phyloP scores from a whole-genome alignment of 2,797 vertebrate genomes.

The Sebastes wilsoni region DNA sequence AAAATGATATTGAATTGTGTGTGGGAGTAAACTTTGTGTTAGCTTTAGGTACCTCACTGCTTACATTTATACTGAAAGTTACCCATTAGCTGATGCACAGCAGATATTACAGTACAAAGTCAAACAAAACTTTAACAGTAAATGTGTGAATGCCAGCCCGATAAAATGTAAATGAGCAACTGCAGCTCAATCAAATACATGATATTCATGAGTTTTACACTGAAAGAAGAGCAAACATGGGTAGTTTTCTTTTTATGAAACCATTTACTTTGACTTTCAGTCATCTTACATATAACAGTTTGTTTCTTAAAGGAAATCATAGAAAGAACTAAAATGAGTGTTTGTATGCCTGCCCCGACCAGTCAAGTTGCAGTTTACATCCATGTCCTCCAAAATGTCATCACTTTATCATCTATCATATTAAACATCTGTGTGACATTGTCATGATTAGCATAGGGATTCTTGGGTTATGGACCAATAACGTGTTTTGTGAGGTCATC shows the following conservation, averaged over 20 bases:
- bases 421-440: too few species aligned
- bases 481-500: too few species aligned
- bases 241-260: neutral
- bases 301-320: neutral
- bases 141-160: neutral
- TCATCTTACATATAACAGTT: neutral
- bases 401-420: too few species aligned
- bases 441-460: too few species aligned
- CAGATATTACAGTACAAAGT: neutral
- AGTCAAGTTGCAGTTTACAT: too few species aligned
- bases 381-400: too few species aligned
- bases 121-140: neutral
- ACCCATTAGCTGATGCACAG: neutral
- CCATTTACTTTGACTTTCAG: neutral
- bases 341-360: too few species aligned
- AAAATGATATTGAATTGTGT: conserved; percentile 72
- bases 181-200: neutral
- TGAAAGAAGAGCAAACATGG: too few species aligned
- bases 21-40: conserved; percentile 26
- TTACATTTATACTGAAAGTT: neutral
- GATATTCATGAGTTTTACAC: neutral
- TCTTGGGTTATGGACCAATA: too few species aligned
- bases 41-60: neutral
- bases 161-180: neutral
- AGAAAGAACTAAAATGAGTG: too few species aligned